Evolutionary conservation across 2,888 invertebrate genomes (phyloP).

Genomic region (Oscheius sp.): DNA sequence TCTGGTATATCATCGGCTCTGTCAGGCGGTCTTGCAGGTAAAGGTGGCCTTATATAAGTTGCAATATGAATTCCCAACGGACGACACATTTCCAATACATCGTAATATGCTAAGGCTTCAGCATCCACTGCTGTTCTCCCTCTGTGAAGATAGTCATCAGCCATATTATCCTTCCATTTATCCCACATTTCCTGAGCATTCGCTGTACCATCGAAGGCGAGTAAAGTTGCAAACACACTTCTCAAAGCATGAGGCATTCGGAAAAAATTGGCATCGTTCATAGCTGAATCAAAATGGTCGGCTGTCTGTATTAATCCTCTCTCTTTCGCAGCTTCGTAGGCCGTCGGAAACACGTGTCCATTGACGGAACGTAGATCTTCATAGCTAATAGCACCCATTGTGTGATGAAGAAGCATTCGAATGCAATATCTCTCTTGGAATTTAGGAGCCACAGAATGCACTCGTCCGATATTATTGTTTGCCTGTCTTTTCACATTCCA

Average conservation of each 20-base stretch:
- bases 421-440: slow-evolving; percentile 7
- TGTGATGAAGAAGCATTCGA: not conserved
- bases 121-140: slow-evolving; percentile 3
- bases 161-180: slow-evolving; percentile 10
- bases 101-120: slow-evolving; percentile 33
- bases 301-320: not conserved
- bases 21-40: too few relatives aligned
- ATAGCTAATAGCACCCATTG: not conserved
- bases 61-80: not conserved
- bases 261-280: slow-evolving; percentile 16
- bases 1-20: not conserved
- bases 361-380: not conserved
- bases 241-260: slow-evolving; percentile 39
- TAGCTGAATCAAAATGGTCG: slow-evolving; percentile 5
- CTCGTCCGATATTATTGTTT: slow-evolving; percentile 1
- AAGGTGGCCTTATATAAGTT: too few relatives aligned
- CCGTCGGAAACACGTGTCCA: not conserved
- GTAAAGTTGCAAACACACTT: slow-evolving; percentile 30
- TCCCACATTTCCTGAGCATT: slow-evolving; percentile 27
- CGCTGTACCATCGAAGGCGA: slow-evolving; percentile 14
- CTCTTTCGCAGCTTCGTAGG: slow-evolving; percentile 7
- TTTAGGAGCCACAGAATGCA: not conserved
- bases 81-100: slow-evolving; percentile 13
- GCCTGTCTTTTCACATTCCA: not conserved
- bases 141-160: slow-evolving; percentile 14